Evolutionary conservation across 2,113 vertebrate genomes (phyloP).

Genomic region (Nannospalax galili): DNA sequence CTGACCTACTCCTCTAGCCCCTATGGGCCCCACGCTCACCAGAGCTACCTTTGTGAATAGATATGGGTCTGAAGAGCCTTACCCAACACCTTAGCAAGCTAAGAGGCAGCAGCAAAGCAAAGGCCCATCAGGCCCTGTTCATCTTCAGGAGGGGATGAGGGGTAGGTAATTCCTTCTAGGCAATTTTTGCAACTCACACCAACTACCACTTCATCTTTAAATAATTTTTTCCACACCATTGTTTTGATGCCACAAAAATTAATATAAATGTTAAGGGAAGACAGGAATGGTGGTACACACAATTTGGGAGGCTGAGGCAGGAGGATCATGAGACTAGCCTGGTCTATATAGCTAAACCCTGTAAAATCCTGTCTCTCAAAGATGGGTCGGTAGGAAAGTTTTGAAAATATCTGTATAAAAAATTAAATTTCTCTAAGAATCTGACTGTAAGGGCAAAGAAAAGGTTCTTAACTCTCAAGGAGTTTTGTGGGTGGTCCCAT

Average conservation of each 20-base stretch:
- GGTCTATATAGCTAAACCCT: neutral
- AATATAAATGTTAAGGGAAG: neutral
- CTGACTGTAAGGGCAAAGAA: neutral
- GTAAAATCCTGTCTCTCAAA: neutral
- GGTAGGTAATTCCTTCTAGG: neutral
- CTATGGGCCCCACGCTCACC: conserved; percentile 55
- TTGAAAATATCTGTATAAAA: neutral
- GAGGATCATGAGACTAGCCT: neutral
- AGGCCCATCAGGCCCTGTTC: neutral
- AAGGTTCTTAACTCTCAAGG: neutral
- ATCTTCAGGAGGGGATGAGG: neutral
- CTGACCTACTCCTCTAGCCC: neutral
- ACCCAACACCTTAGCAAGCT: neutral
- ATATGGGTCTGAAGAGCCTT: neutral
- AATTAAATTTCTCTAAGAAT: neutral
- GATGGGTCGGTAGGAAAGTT: neutral
- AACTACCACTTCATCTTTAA: neutral
- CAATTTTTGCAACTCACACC: neutral
- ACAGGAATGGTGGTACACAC: neutral
- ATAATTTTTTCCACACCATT: accelerated
- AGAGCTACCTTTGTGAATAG: conserved; percentile 38
- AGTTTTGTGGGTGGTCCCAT: accelerated
- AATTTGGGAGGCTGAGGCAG: neutral
- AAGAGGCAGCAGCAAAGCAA: neutral
- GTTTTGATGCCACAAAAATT: conserved; percentile 70